Conservation (phyloP, 1,140 invertebrate genomes). For the Mactra quadrangularis region DNA sequence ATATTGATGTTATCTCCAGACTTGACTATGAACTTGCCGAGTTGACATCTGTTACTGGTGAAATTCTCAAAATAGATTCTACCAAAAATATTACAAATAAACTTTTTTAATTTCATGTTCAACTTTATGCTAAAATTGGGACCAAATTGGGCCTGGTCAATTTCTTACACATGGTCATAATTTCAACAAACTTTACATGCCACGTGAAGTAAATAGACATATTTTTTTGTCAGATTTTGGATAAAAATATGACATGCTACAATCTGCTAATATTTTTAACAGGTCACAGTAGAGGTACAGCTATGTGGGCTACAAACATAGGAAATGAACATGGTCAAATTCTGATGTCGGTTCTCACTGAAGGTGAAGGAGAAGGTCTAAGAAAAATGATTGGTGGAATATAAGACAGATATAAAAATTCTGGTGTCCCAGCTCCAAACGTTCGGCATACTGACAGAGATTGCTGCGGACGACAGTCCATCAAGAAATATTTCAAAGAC, state of each 20-base stretch:
- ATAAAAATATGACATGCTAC: conserved; percentile 6
- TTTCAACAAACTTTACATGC: conserved; percentile 16
- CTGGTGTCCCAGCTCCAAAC: conserved; percentile 38
- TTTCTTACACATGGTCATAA: conserved; percentile 10
- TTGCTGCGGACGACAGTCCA: conserved; percentile 42
- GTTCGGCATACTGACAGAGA: conserved; percentile 58
- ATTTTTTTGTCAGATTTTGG: background rate
- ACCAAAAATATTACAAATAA: no score
- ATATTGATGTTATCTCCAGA: conserved; percentile 54
- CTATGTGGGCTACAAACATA: conserved; percentile 63
- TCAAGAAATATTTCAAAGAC: conserved; percentile 26
- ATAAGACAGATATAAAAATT: conserved; percentile 17
- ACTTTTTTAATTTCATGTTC: background rate
- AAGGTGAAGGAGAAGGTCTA: conserved; percentile 52
- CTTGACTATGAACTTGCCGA: no score
- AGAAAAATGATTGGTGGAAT: conserved; percentile 52
- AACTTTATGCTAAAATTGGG: background rate
- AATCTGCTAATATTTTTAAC: conserved; percentile 5
- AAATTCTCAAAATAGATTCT: no score
- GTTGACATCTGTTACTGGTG: no score
- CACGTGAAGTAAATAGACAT: conserved; percentile 3
- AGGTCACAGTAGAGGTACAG: conserved; percentile 46
- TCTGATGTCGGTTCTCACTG: conserved; percentile 65
- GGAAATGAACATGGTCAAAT: conserved; percentile 65
- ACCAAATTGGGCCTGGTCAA: background rate